phyloP scores from a whole-genome alignment of 2,797 vertebrate species.

The Xyrichtys novacula region DNA sequence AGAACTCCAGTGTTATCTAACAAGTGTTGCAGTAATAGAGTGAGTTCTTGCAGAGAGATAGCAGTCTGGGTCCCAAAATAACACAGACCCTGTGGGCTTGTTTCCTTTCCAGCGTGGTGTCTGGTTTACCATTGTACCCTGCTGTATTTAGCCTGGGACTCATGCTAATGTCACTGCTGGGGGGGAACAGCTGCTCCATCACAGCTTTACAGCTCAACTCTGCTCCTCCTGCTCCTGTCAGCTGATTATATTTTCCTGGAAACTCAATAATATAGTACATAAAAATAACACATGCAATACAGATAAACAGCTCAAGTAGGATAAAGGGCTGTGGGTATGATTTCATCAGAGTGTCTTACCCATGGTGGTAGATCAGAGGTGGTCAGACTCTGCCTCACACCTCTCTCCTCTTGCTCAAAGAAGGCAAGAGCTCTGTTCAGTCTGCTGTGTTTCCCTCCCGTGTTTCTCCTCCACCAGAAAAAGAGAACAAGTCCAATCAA shows the following conservation, averaged over 20 bases:
- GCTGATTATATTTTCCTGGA: constrained; percentile 67
- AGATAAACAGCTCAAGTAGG: constrained; percentile 8
- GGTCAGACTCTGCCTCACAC: constrained; percentile 83
- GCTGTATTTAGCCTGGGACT: constrained; percentile 82
- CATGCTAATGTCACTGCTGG: constrained; percentile 69
- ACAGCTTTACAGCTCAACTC: constrained; percentile 75
- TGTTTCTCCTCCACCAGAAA: constrained; percentile 90
- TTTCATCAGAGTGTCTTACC: constrained; percentile 84
- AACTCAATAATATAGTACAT: constrained; percentile 54
- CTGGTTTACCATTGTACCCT: constrained; percentile 82
- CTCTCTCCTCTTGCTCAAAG: constrained; percentile 90
- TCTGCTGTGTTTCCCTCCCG: constrained; percentile 84
- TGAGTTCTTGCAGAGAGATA: constrained; percentile 46
- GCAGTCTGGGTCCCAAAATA: constrained; percentile 77
- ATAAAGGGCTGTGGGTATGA: background rate
- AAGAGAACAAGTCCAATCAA: constrained; percentile 90
- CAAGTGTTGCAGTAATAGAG: constrained; percentile 47
- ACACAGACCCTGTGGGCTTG: constrained; percentile 68
- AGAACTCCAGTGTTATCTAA: constrained; percentile 15
- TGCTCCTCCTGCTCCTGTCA: constrained; percentile 62
- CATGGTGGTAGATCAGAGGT: constrained; percentile 93
- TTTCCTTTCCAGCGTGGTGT: constrained; percentile 71
- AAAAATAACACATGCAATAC: constrained; percentile 27
- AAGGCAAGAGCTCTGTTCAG: constrained; percentile 90
- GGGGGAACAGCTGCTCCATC: constrained; percentile 77